Evolutionary conservation across 2,113 vertebrate genomes (phyloP).

Genomic region (Indicator indicator): DNA sequence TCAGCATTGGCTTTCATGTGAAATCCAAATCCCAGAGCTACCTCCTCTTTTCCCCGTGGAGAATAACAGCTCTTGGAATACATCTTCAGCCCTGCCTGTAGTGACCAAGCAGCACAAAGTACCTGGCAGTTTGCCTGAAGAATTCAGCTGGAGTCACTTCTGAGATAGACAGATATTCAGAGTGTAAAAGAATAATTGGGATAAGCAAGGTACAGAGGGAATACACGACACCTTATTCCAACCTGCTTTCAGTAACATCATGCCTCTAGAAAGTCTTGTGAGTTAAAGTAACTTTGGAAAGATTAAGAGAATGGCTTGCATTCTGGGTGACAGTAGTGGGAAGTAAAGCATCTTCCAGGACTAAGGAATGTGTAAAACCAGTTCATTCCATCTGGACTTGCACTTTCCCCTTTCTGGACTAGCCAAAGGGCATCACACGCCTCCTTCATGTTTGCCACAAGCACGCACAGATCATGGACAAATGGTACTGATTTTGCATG

Average conservation of each 20-base stretch:
- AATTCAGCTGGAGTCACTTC: not conserved
- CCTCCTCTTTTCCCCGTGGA: not conserved
- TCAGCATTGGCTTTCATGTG: conserved; percentile 18
- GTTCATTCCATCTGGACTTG: not conserved
- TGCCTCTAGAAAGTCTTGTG: not conserved
- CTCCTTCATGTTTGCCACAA: not conserved
- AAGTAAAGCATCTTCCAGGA: not conserved
- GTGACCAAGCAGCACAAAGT: not conserved
- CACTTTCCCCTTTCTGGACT: not conserved
- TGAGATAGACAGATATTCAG: not conserved
- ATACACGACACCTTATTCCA: not conserved
- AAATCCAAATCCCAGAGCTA: conserved; percentile 36
- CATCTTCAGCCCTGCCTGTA: not conserved
- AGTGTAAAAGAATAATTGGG: fast-evolving
- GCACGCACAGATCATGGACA: not conserved
- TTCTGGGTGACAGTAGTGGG: not conserved
- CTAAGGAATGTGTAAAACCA: not conserved
- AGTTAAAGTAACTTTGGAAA: not conserved
- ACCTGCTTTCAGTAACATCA: not conserved
- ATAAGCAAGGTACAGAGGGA: not conserved
- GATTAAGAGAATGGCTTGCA: not conserved
- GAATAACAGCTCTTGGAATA: not conserved
- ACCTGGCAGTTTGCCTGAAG: not conserved
- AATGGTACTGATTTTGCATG: not conserved
- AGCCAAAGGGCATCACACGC: not conserved